Evolutionary conservation across 2,113 vertebrate genomes (phyloP).

Genomic region (Hystrix brachyura): DNA sequence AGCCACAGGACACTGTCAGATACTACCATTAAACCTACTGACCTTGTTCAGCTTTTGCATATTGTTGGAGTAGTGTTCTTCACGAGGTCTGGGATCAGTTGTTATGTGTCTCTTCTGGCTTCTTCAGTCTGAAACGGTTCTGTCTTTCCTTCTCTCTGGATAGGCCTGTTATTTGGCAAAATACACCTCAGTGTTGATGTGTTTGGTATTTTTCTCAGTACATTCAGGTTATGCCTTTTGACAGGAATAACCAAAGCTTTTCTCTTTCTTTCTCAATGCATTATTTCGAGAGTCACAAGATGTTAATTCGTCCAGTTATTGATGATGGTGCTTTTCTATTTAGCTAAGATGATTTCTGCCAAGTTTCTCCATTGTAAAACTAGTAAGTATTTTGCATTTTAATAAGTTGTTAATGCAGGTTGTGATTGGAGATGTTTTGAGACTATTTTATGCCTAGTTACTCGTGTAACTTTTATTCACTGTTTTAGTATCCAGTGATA

Average conservation of each 20-base stretch:
- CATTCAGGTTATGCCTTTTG: not conserved
- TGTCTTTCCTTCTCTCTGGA: not conserved
- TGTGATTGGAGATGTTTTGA: not conserved
- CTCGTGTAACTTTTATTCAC: not conserved
- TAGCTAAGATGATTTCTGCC: not conserved
- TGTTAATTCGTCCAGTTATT: not conserved
- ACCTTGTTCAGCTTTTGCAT: not conserved
- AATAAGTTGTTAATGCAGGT: not conserved
- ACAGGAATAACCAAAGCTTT: not conserved
- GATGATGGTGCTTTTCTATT: not conserved
- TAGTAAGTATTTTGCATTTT: conserved; percentile 51
- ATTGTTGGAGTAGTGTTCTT: not conserved
- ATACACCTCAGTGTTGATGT: not conserved
- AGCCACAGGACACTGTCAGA: not conserved
- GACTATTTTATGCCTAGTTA: not conserved
- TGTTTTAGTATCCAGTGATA: not conserved
- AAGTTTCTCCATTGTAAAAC: conserved; percentile 27
- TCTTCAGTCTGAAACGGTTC: not conserved
- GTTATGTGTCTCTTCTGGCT: not conserved
- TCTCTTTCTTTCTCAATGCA: not conserved
- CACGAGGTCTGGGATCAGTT: not conserved
- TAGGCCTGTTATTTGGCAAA: not conserved
- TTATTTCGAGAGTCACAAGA: not conserved
- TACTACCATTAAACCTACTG: not conserved
- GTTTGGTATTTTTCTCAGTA: not conserved